phyloP scores from a whole-genome alignment of 2,888 invertebrate species.

The Cheiracanthium punctorium region DNA sequence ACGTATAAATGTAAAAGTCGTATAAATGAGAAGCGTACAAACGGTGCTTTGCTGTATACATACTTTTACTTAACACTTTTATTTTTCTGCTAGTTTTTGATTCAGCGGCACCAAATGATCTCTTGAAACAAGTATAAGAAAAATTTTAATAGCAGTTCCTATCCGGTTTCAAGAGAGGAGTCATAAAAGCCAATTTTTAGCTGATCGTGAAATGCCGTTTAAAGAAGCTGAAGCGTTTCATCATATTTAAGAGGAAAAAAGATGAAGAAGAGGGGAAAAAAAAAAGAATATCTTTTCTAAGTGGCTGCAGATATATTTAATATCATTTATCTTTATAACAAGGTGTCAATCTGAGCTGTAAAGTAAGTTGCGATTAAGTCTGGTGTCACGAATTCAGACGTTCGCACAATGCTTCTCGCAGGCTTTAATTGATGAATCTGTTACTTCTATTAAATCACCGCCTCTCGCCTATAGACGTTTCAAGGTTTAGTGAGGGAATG shows the following conservation, averaged over 20 bases:
- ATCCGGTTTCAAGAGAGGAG: neutral
- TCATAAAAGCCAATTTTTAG: neutral
- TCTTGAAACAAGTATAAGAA: too few species aligned
- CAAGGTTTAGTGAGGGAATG: neutral
- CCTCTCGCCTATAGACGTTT: neutral
- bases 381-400: neutral
- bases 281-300: neutral
- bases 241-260: neutral
- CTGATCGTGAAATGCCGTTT: neutral
- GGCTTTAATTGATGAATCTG: conserved; percentile 12
- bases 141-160: neutral
- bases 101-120: too few species aligned
- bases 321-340: conserved; percentile 17
- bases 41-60: too few species aligned
- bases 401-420: neutral
- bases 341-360: neutral
- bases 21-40: too few species aligned
- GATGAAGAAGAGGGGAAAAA: neutral
- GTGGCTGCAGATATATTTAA: conserved; percentile 6
- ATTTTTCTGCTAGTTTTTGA: too few species aligned
- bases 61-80: too few species aligned
- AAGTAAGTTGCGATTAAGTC: conserved; percentile 7
- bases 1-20: too few species aligned
- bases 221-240: neutral
- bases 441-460: neutral